phyloP scores from a whole-genome alignment of 1,140 invertebrate species.

The Cotesia chilonis region DNA sequence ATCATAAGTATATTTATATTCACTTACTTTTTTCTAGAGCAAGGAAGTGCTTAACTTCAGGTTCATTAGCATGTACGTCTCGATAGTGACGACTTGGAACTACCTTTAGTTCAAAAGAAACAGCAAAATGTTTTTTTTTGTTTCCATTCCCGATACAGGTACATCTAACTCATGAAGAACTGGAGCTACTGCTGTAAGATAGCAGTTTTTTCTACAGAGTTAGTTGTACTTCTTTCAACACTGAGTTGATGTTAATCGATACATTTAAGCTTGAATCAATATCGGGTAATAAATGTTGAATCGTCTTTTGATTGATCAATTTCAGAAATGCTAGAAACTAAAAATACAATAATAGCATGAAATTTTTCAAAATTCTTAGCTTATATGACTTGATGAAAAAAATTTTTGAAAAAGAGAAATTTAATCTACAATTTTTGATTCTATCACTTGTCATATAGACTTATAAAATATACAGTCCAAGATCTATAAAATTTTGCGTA shows the following conservation, averaged over 20 bases:
- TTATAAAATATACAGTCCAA: neutral
- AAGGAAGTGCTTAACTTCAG: neutral
- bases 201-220: neutral
- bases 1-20: conserved; percentile 1
- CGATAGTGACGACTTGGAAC: neutral
- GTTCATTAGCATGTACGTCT: neutral
- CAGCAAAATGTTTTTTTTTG: conserved; percentile 1
- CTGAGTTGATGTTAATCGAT: neutral
- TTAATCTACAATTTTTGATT: neutral
- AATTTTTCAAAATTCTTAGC: neutral
- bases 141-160: neutral
- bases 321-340: neutral
- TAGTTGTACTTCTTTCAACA: neutral
- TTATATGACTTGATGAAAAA: neutral
- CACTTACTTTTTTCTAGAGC: conserved; percentile 1
- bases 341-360: neutral
- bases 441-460: neutral
- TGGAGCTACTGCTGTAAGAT: neutral
- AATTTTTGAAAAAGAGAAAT: neutral
- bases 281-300: neutral
- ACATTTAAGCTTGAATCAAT: neutral
- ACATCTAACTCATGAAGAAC: conserved; percentile 1
- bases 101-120: neutral
- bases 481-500: neutral
- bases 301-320: neutral